These are phyloP conservation scores for Eubucco bourcierii DNA, from an alignment of 2,113 vertebrate species.

Conservation along the genomic window DNA sequence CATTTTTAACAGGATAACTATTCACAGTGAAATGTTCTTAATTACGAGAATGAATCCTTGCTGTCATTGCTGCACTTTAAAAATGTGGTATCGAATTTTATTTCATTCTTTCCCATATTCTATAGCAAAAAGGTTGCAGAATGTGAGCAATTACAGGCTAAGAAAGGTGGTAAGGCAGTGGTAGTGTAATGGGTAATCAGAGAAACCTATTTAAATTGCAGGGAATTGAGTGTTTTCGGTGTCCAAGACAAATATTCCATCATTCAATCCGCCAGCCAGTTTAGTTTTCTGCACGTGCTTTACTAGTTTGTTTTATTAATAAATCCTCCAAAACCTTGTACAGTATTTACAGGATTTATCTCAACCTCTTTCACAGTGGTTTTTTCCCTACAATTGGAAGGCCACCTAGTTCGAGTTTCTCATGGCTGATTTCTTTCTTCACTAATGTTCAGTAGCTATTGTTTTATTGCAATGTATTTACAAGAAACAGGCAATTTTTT, in stretches of 20 bases:
- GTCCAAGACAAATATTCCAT: not conserved
- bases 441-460: conserved; percentile 54
- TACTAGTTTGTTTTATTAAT: not conserved
- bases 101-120: not conserved
- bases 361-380: not conserved
- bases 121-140: not conserved
- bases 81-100: not conserved
- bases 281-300: not conserved
- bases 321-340: not conserved
- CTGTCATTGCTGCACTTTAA: not conserved
- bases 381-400: conserved; percentile 17
- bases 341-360: conserved; percentile 27
- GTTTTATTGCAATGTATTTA: conserved; percentile 73
- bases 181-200: not conserved
- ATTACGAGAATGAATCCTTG: not conserved
- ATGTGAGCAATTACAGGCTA: not conserved
- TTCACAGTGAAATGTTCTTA: not conserved
- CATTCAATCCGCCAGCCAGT: not conserved
- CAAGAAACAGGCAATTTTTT: conserved; percentile 54
- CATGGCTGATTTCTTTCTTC: conserved; percentile 46
- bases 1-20: conserved; percentile 2
- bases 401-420: conserved; percentile 31
- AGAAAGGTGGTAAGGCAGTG: not conserved
- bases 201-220: not conserved
- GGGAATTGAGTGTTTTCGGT: rapidly evolving